Evolutionary conservation across 2,888 invertebrate species (phyloP).

Genomic region (Drosophila suboccidentalis): DNA sequence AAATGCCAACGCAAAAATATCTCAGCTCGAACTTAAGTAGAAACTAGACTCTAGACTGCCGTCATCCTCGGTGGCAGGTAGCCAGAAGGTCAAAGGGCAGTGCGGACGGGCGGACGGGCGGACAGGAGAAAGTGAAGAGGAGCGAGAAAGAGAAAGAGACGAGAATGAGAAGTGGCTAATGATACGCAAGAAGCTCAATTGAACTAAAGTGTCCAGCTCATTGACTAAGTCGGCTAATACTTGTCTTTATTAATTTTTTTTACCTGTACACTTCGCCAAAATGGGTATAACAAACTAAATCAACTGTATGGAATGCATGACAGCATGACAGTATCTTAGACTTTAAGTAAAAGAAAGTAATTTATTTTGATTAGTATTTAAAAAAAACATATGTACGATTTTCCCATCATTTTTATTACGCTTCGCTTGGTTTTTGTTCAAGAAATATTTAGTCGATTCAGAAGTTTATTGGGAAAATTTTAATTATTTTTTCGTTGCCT

Average conservation of each 20-base stretch:
- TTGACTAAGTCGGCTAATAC: constrained; percentile 52
- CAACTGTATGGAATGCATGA: neutral
- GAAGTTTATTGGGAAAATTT: too few species aligned
- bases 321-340: too few species aligned
- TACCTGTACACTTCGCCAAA: neutral
- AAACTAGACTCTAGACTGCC: constrained; percentile 11
- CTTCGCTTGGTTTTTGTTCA: too few species aligned
- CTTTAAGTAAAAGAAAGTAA: too few species aligned
- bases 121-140: too few species aligned
- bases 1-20: constrained; percentile 42
- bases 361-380: too few species aligned
- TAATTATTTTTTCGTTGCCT: too few species aligned
- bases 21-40: constrained; percentile 29
- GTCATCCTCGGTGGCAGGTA: constrained; percentile 1
- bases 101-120: too few species aligned
- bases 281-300: neutral
- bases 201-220: constrained; percentile 51
- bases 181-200: constrained; percentile 8
- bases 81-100: neutral
- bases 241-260: constrained; percentile 45
- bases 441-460: too few species aligned
- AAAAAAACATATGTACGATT: too few species aligned
- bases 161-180: neutral
- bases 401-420: too few species aligned
- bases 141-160: neutral